Evolutionary conservation across 2,113 vertebrate species (phyloP).

Genomic region (Puma concolor): DNA sequence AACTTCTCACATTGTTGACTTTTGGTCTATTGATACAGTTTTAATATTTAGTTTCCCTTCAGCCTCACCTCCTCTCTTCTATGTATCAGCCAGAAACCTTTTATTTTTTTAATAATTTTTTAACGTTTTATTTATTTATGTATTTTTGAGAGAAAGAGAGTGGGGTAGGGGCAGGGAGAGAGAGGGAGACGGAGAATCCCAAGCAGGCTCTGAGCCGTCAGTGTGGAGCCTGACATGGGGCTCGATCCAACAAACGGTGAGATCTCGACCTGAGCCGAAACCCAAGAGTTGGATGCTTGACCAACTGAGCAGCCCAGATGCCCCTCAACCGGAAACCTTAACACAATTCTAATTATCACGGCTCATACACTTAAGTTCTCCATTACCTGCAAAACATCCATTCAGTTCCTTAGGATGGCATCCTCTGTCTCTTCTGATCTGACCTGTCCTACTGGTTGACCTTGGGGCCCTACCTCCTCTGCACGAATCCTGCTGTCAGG

Average conservation of each 20-base stretch:
- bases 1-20: background rate
- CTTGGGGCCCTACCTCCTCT: too few species aligned
- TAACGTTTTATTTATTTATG: too few species aligned
- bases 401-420: accelerated
- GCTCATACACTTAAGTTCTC: background rate
- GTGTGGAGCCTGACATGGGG: too few species aligned
- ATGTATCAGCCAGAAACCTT: background rate
- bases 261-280: too few species aligned
- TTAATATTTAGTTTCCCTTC: background rate
- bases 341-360: background rate
- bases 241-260: too few species aligned
- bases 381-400: background rate
- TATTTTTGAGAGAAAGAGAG: too few species aligned
- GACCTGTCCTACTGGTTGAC: background rate
- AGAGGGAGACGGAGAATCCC: too few species aligned
- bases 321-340: background rate
- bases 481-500: background rate
- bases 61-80: accelerated
- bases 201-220: too few species aligned
- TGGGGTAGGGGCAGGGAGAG: too few species aligned
- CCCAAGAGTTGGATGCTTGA: too few species aligned
- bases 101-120: too few species aligned
- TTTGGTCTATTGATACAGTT: background rate
- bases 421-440: background rate
- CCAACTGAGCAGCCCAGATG: too few species aligned